Conservation (phyloP, 2,113 vertebrate species). For the Malurus alboscapulatus region DNA sequence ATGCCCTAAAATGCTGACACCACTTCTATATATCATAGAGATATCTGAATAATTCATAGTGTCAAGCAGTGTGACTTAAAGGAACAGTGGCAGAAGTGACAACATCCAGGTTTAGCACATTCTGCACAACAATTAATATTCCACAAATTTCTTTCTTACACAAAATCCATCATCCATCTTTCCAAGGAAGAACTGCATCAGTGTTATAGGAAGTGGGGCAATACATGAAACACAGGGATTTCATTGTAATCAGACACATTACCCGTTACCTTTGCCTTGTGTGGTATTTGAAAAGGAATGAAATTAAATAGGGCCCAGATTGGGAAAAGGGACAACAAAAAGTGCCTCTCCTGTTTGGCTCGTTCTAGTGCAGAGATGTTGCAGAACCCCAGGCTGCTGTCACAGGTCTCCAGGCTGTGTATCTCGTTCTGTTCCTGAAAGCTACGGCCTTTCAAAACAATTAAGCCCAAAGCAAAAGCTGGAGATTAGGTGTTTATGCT, state of each 20-base stretch:
- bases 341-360: background rate
- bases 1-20: slow-evolving; percentile 58
- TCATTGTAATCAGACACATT: background rate
- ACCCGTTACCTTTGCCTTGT: background rate
- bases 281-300: background rate
- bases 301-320: background rate
- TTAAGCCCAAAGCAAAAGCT: background rate
- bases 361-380: background rate
- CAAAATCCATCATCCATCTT: background rate
- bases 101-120: background rate
- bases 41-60: slow-evolving; percentile 62
- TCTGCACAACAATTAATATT: background rate
- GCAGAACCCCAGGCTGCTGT: background rate
- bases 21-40: slow-evolving; percentile 47
- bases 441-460: background rate
- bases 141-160: background rate
- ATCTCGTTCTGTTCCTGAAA: background rate
- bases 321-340: background rate
- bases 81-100: slow-evolving; percentile 14
- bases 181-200: background rate
- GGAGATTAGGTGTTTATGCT: background rate
- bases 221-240: fast-evolving
- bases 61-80: slow-evolving; percentile 45
- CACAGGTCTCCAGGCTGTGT: background rate
- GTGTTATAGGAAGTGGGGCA: background rate